Conservation (phyloP, 2,888 invertebrate species). For the Latheticus oryzae region DNA sequence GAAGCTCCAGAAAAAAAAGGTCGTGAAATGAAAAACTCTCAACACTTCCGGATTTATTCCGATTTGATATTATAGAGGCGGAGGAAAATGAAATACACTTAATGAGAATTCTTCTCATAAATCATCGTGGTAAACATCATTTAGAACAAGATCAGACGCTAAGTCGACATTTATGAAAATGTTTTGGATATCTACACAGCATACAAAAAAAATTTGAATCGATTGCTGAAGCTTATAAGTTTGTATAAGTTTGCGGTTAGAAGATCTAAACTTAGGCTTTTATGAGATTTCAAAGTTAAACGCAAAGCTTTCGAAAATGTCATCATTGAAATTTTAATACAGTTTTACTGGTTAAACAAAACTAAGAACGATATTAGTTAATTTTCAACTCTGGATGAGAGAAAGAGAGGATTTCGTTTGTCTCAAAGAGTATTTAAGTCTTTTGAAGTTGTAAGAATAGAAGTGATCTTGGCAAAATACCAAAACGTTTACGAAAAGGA, state of each 20-base stretch:
- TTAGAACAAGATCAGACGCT: too few species aligned
- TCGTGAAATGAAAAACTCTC: conserved; percentile 30
- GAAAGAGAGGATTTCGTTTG: too few species aligned
- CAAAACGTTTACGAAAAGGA: conserved; percentile 12
- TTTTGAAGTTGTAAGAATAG: conserved; percentile 2
- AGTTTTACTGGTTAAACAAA: not conserved
- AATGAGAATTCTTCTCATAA: conserved; percentile 20
- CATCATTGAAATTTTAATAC: conserved; percentile 11
- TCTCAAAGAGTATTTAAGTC: not conserved
- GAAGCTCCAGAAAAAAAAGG: conserved; percentile 4
- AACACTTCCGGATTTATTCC: conserved; percentile 32
- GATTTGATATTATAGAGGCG: conserved; percentile 7
- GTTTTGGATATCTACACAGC: too few species aligned
- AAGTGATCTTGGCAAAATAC: conserved; percentile 14
- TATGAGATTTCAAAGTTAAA: conserved; percentile 38
- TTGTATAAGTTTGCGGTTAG: conserved; percentile 25
- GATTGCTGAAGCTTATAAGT: conserved; percentile 37
- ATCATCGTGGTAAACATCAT: too few species aligned
- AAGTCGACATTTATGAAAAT: too few species aligned
- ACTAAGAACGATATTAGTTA: conserved; percentile 16
- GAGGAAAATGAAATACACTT: conserved; percentile 6
- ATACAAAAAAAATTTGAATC: too few species aligned
- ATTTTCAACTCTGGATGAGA: not conserved
- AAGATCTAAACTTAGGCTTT: conserved; percentile 28
- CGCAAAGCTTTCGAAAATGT: conserved; percentile 16